These are phyloP conservation scores for Junonia oenone DNA, from an alignment of 2,888 invertebrate species.

Conservation along the genomic window DNA sequence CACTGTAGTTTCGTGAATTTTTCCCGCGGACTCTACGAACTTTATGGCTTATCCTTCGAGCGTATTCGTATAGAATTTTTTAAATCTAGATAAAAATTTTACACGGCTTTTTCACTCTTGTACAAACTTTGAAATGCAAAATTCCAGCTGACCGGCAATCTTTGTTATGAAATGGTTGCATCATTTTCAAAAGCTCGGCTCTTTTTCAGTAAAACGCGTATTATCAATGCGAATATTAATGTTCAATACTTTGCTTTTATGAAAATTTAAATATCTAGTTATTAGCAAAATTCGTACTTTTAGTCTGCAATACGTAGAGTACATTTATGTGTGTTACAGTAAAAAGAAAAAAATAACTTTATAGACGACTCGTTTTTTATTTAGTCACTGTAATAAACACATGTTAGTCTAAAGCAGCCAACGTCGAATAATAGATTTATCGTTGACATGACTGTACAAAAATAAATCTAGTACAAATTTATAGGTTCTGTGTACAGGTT, in stretches of 20 bases:
- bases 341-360: too few species aligned
- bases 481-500: not conserved
- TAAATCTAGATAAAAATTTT: constrained; percentile 34
- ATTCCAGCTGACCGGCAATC: constrained; percentile 23
- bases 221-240: constrained; percentile 12
- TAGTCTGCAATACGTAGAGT: not conserved
- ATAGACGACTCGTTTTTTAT: not conserved
- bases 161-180: constrained; percentile 21
- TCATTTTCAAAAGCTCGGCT: constrained; percentile 17
- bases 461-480: not conserved
- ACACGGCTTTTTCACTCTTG: constrained; percentile 38
- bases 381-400: not conserved
- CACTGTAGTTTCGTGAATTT: constrained; percentile 70
- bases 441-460: not conserved
- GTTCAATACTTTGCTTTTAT: constrained; percentile 13
- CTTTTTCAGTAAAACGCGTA: constrained; percentile 11
- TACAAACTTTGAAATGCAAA: constrained; percentile 31
- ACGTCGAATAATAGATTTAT: not conserved
- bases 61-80: constrained; percentile 48
- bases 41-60: constrained; percentile 65
- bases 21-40: constrained; percentile 57
- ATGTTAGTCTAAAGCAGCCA: not conserved
- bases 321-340: too few species aligned
- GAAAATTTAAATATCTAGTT: constrained; percentile 1
- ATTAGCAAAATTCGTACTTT: not conserved